Percentiles rank a stretch among this genome's conserved stretches.
These are phyloP conservation scores for Metopia argyrocephala DNA, from an alignment of 2,888 invertebrate genomes.

Conservation along the genomic window DNA sequence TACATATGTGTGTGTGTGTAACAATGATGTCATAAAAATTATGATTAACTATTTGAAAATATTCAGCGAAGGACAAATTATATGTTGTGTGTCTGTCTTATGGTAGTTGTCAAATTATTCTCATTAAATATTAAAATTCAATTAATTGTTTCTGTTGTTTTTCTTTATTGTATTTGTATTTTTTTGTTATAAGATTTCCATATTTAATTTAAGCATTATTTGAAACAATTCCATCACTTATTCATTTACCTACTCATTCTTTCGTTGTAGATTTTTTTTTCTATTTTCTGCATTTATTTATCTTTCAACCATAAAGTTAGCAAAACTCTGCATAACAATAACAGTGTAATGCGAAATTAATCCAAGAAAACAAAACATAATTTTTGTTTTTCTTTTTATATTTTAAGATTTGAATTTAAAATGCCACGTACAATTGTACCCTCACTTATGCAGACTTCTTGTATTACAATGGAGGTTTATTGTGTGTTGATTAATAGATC, in stretches of 20 bases:
- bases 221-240: background rate
- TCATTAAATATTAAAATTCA: slow-evolving; percentile 56
- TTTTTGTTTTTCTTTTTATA: slow-evolving; percentile 15
- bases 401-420: slow-evolving; percentile 44
- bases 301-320: background rate
- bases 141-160: slow-evolving; percentile 25
- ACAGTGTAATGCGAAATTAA: slow-evolving; percentile 45
- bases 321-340: slow-evolving; percentile 22
- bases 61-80: slow-evolving; percentile 37
- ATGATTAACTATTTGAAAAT: background rate
- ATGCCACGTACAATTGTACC: slow-evolving; percentile 30
- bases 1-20: background rate
- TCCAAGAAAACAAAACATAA: slow-evolving; percentile 39
- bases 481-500: slow-evolving; percentile 62
- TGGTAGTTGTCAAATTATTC: slow-evolving; percentile 28
- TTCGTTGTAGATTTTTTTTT: no score
- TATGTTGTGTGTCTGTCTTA: no score
- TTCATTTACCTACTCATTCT: slow-evolving; percentile 25
- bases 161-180: background rate
- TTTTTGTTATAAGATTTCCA: slow-evolving; percentile 12
- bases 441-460: slow-evolving; percentile 37
- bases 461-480: slow-evolving; percentile 57
- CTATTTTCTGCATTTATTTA: no score
- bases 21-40: background rate
- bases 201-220: slow-evolving; percentile 34